Evolutionary conservation across 2,888 invertebrate species (phyloP).

Genomic region (Chouioia cunea): DNA sequence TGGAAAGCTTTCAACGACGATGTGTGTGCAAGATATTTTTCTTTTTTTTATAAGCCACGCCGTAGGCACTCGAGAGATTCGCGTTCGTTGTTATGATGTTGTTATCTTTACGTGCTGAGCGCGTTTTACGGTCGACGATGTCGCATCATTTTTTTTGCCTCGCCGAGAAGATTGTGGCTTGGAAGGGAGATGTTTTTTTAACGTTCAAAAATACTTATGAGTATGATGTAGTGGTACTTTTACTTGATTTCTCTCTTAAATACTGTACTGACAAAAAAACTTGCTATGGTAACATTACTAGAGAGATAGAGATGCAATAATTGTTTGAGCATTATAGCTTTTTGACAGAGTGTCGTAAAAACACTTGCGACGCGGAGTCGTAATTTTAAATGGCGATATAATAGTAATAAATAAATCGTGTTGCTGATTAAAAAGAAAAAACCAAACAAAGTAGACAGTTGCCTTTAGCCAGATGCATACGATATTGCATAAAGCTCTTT

Average conservation of each 20-base stretch:
- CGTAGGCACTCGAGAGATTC: conserved; percentile 21
- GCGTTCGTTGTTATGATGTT: conserved; percentile 15
- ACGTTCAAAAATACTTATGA: too few relatives aligned
- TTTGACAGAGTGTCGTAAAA: too few relatives aligned
- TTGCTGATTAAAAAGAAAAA: background rate
- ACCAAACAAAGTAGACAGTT: conserved; percentile 34
- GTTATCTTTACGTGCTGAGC: conserved; percentile 27
- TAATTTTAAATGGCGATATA: conserved; percentile 2
- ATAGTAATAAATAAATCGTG: background rate
- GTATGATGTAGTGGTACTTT: too few relatives aligned
- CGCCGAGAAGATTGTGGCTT: too few relatives aligned
- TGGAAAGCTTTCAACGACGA: too few relatives aligned
- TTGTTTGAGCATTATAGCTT: too few relatives aligned
- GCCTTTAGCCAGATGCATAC: conserved; percentile 37
- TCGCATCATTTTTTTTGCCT: too few relatives aligned
- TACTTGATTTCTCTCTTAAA: too few relatives aligned
- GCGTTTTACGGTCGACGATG: background rate
- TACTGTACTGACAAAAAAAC: background rate
- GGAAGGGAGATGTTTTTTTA: too few relatives aligned
- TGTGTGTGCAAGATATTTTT: background rate
- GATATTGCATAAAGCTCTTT: conserved; percentile 11
- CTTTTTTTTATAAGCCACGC: background rate
- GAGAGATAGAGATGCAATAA: conserved; percentile 14
- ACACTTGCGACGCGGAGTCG: too few relatives aligned
- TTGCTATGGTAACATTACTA: background rate